A percentile compares a stretch with the other conserved stretches of the same genome.
Conservation (phyloP, 2,113 vertebrate genomes). For the Agapornis roseicollis region DNA sequence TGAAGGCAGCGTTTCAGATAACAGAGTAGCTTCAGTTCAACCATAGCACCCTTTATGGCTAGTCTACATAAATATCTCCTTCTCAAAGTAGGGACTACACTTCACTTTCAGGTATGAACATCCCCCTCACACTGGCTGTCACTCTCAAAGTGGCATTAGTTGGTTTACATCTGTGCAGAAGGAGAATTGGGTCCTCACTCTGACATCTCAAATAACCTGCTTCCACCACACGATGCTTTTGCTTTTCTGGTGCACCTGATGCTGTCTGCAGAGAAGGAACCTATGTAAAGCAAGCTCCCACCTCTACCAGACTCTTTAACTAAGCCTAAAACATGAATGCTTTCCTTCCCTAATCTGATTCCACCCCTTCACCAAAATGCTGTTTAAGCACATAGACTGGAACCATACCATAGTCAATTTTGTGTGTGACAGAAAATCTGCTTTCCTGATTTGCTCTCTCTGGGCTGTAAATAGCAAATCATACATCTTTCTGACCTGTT, state of each 20-base stretch:
- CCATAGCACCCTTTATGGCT: not conserved
- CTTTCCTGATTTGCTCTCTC: not conserved
- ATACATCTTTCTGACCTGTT: not conserved
- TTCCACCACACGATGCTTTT: rapidly evolving
- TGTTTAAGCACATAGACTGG: not conserved
- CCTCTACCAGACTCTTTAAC: not conserved
- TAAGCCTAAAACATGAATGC: not conserved
- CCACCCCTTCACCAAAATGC: not conserved
- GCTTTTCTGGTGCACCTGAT: not conserved
- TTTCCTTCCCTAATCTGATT: not conserved
- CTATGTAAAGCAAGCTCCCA: rapidly evolving
- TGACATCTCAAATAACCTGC: not conserved
- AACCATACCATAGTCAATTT: too few relatives aligned
- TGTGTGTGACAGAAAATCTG: not conserved
- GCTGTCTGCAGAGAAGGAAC: not conserved
- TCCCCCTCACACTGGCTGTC: not conserved
- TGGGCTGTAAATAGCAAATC: not conserved
- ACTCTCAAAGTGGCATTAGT: not conserved
- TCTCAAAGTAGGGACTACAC: not conserved
- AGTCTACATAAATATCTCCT: not conserved
- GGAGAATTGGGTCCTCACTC: not conserved
- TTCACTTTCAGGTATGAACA: not conserved
- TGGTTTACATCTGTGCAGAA: not conserved
- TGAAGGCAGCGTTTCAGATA: not conserved
- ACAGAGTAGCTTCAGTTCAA: not conserved